Evolutionary conservation across 2,888 invertebrate species (phyloP).

Genomic region (Aphodius granarius): DNA sequence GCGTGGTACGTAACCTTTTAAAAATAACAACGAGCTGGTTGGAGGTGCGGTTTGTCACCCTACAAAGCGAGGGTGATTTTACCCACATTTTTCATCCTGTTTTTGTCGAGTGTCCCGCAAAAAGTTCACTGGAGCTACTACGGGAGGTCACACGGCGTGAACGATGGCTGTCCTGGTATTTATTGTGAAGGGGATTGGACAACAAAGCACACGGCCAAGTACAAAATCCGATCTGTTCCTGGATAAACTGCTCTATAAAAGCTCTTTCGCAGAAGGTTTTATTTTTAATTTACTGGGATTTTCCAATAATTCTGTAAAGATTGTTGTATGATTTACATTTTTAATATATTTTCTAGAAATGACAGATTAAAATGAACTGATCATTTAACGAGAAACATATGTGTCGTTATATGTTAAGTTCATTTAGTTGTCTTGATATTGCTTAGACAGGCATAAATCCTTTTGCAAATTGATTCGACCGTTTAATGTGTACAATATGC

Average conservation of each 20-base stretch:
- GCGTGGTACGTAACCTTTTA: neutral
- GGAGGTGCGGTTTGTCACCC: neutral
- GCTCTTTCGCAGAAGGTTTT: neutral
- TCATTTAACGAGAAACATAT: too few relatives aligned
- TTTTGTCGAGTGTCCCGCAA: neutral
- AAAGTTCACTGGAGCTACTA: neutral
- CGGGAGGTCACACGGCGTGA: neutral
- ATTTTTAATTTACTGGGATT: neutral
- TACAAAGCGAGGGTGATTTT: neutral
- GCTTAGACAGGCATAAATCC: too few relatives aligned
- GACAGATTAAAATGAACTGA: too few relatives aligned
- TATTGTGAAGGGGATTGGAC: neutral
- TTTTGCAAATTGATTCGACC: too few relatives aligned
- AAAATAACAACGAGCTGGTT: neutral
- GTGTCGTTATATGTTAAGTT: too few relatives aligned
- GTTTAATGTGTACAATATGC: too few relatives aligned
- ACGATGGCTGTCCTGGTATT: neutral
- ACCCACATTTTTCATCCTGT: neutral
- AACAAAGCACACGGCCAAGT: neutral
- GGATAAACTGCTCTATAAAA: neutral
- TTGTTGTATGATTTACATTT: too few relatives aligned
- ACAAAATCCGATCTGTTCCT: neutral
- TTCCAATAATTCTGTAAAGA: too few relatives aligned
- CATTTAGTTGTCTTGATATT: too few relatives aligned
- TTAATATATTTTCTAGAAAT: too few relatives aligned